A percentile compares a stretch with the other conserved stretches of the same genome.
Evolutionary conservation across 1,140 invertebrate species (phyloP).

Genomic region (Eciton burchellii): DNA sequence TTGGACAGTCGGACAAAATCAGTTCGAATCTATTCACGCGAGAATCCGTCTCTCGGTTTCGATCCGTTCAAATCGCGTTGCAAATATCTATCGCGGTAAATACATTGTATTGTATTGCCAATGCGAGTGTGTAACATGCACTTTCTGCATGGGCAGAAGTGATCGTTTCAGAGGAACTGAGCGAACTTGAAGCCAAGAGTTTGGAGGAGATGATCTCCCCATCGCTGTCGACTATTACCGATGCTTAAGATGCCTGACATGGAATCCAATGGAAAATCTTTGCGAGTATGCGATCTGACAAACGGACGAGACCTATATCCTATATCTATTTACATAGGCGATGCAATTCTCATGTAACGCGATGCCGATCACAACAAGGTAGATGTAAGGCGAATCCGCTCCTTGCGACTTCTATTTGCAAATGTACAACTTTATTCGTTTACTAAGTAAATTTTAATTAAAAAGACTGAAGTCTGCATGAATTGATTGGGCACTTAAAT

Average conservation of each 20-base stretch:
- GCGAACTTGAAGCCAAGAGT: background rate
- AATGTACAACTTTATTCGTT: too few relatives aligned
- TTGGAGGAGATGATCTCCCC: background rate
- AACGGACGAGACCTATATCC: too few relatives aligned
- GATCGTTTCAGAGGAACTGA: constrained; percentile 39
- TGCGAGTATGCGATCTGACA: too few relatives aligned
- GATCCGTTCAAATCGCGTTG: background rate
- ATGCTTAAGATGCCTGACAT: background rate
- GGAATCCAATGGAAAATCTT: background rate
- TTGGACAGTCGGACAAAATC: background rate
- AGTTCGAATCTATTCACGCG: background rate
- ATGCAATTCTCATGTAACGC: too few relatives aligned
- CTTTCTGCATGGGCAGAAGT: background rate
- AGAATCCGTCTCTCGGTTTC: background rate
- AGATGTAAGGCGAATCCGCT: too few relatives aligned
- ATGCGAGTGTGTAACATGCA: background rate
- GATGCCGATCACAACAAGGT: too few relatives aligned
- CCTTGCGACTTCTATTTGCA: too few relatives aligned
- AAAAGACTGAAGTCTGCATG: too few relatives aligned
- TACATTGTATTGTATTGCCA: background rate
- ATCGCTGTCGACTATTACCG: background rate
- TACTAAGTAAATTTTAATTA: too few relatives aligned
- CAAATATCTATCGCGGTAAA: background rate
- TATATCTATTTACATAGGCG: too few relatives aligned
- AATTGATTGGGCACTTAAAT: too few relatives aligned